Evolutionary conservation across 1,140 invertebrate genomes (phyloP).

Genomic region (Thaumetopoea pityocampa): DNA sequence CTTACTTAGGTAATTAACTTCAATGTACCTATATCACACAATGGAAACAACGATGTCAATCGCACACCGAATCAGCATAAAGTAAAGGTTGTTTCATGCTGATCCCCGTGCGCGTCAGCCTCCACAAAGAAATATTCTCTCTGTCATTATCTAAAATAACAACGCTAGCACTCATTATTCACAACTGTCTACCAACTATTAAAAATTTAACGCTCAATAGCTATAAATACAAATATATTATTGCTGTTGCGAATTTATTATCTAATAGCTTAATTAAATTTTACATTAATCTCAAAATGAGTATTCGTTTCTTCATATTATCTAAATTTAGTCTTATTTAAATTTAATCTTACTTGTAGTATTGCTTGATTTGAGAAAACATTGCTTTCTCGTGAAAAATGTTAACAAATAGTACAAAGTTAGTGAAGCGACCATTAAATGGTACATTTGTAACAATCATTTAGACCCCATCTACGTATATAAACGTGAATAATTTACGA

Average conservation of each 20-base stretch:
- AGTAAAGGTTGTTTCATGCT: conserved; percentile 3
- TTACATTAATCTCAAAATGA: conserved; percentile 70
- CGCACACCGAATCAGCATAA: conserved; percentile 13
- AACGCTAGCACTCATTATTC: conserved; percentile 69
- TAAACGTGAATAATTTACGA: conserved; percentile 17
- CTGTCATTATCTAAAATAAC: conserved; percentile 67
- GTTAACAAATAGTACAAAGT: conserved; percentile 48
- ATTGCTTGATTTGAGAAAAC: conserved; percentile 70
- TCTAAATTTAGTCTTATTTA: conserved; percentile 52
- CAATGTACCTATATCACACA: conserved; percentile 72
- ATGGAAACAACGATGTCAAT: conserved; percentile 52
- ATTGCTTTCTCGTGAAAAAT: conserved; percentile 50
- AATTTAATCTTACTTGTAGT: conserved; percentile 58
- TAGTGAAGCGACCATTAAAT: conserved; percentile 60
- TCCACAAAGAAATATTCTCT: conserved; percentile 52
- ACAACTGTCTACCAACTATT: conserved; percentile 68
- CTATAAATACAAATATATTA: conserved; percentile 75
- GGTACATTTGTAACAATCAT: conserved; percentile 50
- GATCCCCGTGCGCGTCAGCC: conserved; percentile 21
- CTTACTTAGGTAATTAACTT: conserved; percentile 55
- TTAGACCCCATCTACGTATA: conserved; percentile 19
- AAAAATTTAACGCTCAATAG: conserved; percentile 74
- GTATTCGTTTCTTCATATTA: conserved; percentile 66
- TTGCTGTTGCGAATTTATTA: conserved; percentile 69
- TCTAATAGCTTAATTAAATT: conserved; percentile 62